Evolutionary conservation across 2,888 invertebrate genomes (phyloP), one percentile per base, ranked within the genome.

Genomic region (Dryocosmus kuriphilus): DNA sequence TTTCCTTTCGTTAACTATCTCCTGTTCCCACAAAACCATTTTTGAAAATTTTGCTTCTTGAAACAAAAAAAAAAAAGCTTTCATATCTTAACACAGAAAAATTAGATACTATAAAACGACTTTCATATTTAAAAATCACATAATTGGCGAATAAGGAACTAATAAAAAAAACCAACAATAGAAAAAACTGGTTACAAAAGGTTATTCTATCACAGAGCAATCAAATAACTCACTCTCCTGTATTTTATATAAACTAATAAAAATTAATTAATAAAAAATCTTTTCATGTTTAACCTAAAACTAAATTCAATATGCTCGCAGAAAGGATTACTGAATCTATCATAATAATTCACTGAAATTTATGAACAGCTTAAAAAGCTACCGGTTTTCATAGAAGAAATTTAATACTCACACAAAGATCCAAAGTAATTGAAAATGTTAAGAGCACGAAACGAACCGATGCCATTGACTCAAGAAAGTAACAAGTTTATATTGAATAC

Each of bases 401-500:
- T n/a, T n/a, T n/a, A n/a, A 27, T 1, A 6, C 24, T 14, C 11
- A 57, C 24, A 57, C 24, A 57, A 11, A 24, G 57, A 24, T 16
- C 1, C 1, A 27, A 57, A 57, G 24, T 57, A 24, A 57, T 57
- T 57, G 57, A 57, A 57, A 57, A 57, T 57, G 14, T 57, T 24
- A 57, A 24, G 57, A 57, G 24, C 22, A 24, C 24, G 57, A 57
- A 57, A 24, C 22, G 24, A 57, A 24, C 24, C 14, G 6, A 57
- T 27, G 24, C 24, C 24, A 57, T 14, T 27, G 24, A 24, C 24
- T 24, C 24, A 57, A 6, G 24, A 27, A 57, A 57, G 24, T 57
- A 57, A 24, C 24, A 57, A 57, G 22, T 24, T 57, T 57, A 57
- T 57, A 57, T 57, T 57, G 57, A 57, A 57, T 57, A 57, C 57